These are phyloP conservation scores for Ariopsis seemanni DNA, from an alignment of 2,113 vertebrate genomes.

Conservation along the genomic window DNA sequence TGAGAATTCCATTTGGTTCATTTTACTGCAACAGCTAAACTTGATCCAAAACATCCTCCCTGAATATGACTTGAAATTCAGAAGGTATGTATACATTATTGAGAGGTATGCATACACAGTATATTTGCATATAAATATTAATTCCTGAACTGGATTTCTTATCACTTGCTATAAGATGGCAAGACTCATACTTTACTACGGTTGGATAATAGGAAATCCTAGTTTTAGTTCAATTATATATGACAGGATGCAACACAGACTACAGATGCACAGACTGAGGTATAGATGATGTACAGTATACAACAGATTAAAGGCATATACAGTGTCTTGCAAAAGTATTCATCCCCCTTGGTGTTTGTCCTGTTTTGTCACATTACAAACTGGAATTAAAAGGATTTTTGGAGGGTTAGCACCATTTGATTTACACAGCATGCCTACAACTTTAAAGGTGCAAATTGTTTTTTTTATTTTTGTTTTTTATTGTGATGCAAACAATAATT, in stretches of 20 bases:
- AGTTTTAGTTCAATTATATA: background rate
- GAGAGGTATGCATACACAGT: background rate
- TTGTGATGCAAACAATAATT: no score
- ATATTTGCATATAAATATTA: background rate
- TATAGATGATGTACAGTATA: background rate
- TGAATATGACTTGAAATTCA: background rate
- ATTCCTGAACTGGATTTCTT: background rate
- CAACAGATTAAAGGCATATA: background rate
- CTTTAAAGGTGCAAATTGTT: no score
- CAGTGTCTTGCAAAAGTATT: no score
- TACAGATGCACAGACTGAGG: background rate
- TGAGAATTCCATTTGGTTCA: no score
- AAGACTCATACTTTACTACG: background rate
- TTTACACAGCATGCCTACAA: no score
- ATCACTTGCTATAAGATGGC: background rate
- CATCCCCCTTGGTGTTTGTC: no score
- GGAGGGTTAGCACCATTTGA: no score
- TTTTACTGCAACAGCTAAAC: background rate
- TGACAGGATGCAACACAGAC: background rate
- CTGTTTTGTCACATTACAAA: no score
- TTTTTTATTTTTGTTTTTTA: no score
- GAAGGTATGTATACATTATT: no score
- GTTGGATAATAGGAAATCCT: background rate
- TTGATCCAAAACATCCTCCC: background rate
- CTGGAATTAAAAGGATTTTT: no score